Evolutionary conservation across 2,113 vertebrate genomes (phyloP).

Genomic region (Neodon shergylaensis): DNA sequence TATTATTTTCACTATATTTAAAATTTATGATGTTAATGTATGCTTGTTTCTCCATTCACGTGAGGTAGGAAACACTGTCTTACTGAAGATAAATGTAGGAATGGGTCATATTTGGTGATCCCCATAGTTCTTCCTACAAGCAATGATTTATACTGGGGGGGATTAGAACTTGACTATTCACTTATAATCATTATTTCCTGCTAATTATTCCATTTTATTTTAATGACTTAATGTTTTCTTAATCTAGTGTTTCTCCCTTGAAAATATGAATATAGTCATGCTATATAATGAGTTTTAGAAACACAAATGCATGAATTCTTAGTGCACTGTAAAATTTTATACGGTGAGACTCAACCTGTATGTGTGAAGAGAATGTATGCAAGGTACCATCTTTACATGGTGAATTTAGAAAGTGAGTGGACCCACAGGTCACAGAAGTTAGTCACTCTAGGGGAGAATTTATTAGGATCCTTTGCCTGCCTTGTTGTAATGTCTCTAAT

Average conservation of each 20-base stretch:
- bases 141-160: rapidly evolving
- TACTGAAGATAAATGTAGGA: background rate
- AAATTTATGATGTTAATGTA: background rate
- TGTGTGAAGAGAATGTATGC: background rate
- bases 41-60: background rate
- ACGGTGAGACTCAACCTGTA: background rate
- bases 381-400: background rate
- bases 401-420: background rate
- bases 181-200: background rate
- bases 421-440: background rate
- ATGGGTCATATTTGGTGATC: background rate
- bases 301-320: background rate
- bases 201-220: background rate
- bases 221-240: background rate
- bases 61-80: background rate
- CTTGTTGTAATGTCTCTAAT: background rate
- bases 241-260: background rate
- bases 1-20: background rate
- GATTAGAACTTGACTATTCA: background rate
- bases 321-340: background rate
- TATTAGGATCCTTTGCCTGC: background rate
- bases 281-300: background rate
- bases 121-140: background rate
- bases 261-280: background rate
- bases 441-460: background rate